A percentile compares a stretch with the other conserved stretches of the same genome.
phyloP scores from a whole-genome alignment of 2,113 vertebrate species.

The Azemiops feae region DNA sequence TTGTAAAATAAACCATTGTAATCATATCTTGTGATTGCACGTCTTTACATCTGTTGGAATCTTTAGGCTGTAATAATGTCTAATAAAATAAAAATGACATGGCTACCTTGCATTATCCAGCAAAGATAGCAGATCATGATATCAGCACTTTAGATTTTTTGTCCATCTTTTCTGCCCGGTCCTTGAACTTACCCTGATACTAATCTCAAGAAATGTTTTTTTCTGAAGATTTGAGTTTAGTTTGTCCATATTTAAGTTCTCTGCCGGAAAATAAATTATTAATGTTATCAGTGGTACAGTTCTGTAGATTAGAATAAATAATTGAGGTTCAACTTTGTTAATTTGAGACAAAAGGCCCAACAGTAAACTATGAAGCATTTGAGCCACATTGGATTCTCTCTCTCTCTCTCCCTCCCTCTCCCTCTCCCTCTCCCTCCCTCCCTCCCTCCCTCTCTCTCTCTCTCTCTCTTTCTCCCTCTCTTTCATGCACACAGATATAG shows the following conservation, averaged over 20 bases:
- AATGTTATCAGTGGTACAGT: background rate
- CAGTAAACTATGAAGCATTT: background rate
- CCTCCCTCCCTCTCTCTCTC: fast-evolving
- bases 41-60: background rate
- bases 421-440: no score
- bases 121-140: background rate
- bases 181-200: constrained; percentile 28
- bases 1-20: background rate
- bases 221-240: background rate
- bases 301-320: background rate
- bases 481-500: background rate
- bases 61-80: background rate
- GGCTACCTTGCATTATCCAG: background rate
- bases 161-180: background rate
- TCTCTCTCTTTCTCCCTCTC: fast-evolving
- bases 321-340: background rate
- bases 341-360: background rate
- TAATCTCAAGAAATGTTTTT: background rate
- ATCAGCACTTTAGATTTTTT: constrained; percentile 11
- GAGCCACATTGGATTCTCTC: background rate
- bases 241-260: background rate
- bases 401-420: fast-evolving
- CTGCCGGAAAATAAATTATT: background rate
- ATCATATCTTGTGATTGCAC: background rate
- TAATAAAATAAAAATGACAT: background rate